These are phyloP conservation scores for Crax fasciolata DNA, from an alignment of 2,797 vertebrate species.

Conservation along the genomic window DNA sequence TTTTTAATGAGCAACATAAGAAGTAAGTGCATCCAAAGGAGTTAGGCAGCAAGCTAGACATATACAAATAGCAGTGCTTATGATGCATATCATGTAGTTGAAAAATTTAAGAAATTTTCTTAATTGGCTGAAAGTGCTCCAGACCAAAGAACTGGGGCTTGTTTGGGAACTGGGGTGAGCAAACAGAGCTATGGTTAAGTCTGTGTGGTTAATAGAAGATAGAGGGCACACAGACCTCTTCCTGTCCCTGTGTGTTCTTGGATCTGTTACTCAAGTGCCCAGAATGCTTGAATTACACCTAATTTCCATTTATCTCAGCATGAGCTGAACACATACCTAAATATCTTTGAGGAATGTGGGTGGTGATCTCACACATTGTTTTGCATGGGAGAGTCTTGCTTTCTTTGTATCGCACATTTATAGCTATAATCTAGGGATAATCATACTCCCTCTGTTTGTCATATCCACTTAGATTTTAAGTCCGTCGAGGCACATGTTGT, in stretches of 20 bases:
- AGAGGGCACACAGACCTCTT: background rate
- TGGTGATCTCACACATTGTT: background rate
- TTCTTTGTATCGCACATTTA: background rate
- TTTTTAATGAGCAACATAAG: slow-evolving; percentile 60
- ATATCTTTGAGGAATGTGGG: background rate
- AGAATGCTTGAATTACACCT: background rate
- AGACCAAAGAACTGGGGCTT: background rate
- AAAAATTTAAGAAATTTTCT: slow-evolving; percentile 48
- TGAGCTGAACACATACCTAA: background rate
- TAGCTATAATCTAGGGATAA: background rate
- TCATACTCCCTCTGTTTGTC: background rate
- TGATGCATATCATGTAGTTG: background rate
- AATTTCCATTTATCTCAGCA: background rate
- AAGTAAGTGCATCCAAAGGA: slow-evolving; percentile 59
- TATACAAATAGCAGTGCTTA: slow-evolving; percentile 32
- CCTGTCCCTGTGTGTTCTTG: background rate
- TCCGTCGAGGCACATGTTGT: background rate
- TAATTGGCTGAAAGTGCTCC: slow-evolving; percentile 39
- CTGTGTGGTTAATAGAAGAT: accelerated
- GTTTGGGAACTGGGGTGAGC: background rate
- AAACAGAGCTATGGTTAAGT: background rate
- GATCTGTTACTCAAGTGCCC: background rate
- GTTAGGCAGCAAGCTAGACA: slow-evolving; percentile 53
- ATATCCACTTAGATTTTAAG: background rate
- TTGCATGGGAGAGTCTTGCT: background rate